These are phyloP conservation scores for Syrista parreyssii DNA, from an alignment of 2,888 invertebrate genomes.

Conservation along the genomic window DNA sequence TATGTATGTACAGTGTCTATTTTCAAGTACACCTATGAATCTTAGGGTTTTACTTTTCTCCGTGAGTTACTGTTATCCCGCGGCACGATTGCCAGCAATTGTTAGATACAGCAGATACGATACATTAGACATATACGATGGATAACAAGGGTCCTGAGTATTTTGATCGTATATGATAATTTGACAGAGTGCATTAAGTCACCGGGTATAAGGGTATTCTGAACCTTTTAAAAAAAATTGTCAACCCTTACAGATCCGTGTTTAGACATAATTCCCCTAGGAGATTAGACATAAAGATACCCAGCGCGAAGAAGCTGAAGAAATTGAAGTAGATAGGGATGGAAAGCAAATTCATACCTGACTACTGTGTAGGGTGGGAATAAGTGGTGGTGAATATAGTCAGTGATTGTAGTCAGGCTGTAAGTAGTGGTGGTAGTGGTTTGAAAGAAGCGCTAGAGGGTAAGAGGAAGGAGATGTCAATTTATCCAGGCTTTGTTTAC, in stretches of 20 bases:
- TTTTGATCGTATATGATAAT: no score
- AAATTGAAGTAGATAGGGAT: background rate
- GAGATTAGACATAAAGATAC: no score
- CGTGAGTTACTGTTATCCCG: background rate
- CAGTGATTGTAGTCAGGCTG: constrained; percentile 9
- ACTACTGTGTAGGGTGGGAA: background rate
- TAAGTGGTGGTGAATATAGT: background rate
- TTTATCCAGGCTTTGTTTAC: constrained; percentile 54
- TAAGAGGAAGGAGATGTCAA: constrained; percentile 26
- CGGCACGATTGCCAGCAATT: background rate
- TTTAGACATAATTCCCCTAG: no score
- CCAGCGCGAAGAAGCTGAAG: background rate
- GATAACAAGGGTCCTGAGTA: no score
- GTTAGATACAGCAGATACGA: background rate
- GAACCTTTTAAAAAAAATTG: no score
- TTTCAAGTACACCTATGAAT: background rate
- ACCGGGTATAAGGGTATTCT: no score
- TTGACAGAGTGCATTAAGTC: no score
- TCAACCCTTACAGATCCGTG: no score
- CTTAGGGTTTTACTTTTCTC: background rate
- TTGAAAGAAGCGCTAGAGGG: background rate
- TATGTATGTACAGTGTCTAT: no score
- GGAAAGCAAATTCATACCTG: constrained; percentile 3
- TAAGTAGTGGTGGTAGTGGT: background rate
- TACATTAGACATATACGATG: background rate